phyloP scores from a whole-genome alignment of 1,140 invertebrate genomes.

The Stegodyphus dumicola region DNA sequence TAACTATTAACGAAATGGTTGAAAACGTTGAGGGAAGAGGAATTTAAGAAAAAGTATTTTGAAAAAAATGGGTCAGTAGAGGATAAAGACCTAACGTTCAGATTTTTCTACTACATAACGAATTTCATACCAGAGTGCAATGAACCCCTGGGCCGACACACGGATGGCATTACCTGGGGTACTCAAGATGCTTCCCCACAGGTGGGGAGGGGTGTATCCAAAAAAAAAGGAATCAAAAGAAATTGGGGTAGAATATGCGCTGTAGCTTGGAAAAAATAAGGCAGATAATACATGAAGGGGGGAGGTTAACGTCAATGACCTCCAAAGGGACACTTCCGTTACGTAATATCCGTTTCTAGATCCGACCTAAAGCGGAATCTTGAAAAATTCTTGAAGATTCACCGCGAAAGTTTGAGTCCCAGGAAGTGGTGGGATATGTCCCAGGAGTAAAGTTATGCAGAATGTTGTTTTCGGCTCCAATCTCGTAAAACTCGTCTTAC shows the following conservation, averaged over 20 bases:
- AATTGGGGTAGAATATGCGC: conserved; percentile 53
- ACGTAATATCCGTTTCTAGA: conserved; percentile 54
- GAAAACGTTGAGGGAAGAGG: neutral
- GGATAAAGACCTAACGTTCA: conserved; percentile 41
- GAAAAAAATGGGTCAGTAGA: conserved; percentile 35
- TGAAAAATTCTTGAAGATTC: conserved; percentile 51
- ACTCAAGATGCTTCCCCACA: conserved; percentile 26
- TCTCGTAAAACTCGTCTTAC: too few species aligned
- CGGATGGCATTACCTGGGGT: conserved; percentile 11
- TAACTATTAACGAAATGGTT: neutral
- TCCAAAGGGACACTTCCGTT: conserved; percentile 46
- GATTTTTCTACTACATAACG: conserved; percentile 29
- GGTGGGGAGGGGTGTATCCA: conserved; percentile 2
- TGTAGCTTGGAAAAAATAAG: conserved; percentile 35
- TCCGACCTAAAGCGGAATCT: conserved; percentile 40
- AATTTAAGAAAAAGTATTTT: neutral
- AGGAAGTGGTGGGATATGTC: conserved; percentile 26
- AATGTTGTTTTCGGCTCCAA: neutral
- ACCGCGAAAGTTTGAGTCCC: conserved; percentile 34
- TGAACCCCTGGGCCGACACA: conserved; percentile 25
- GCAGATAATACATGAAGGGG: conserved; percentile 22
- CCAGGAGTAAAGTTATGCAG: conserved; percentile 16
- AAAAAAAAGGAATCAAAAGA: conserved; percentile 44
- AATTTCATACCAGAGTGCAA: conserved; percentile 37
- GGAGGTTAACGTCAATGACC: conserved; percentile 44